Conservation (phyloP, 2,888 invertebrate genomes). For the Meta bourneti region DNA sequence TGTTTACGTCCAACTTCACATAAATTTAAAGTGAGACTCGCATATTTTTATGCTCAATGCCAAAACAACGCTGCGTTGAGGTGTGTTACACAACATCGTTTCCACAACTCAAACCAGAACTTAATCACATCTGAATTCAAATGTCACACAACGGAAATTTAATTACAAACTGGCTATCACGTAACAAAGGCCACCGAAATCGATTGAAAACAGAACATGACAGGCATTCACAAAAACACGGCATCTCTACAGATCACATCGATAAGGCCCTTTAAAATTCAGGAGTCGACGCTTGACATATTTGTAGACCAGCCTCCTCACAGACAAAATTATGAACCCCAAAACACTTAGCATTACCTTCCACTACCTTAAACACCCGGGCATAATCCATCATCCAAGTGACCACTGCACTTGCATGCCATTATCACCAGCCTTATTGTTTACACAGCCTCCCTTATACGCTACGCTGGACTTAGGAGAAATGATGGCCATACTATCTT, state of each 20-base stretch:
- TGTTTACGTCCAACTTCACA: too few species aligned
- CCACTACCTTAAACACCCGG: background rate
- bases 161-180: too few species aligned
- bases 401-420: conserved; percentile 17
- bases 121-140: too few species aligned
- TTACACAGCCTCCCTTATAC: conserved; percentile 1
- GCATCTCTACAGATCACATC: background rate
- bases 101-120: too few species aligned
- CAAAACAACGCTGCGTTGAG: too few species aligned
- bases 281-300: background rate
- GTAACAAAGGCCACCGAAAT: background rate
- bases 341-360: background rate
- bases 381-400: conserved; percentile 45
- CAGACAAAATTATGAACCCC: background rate
- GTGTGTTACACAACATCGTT: too few species aligned
- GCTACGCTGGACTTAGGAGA: conserved; percentile 14
- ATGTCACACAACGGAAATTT: too few species aligned
- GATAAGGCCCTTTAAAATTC: background rate
- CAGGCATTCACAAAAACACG: background rate
- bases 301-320: background rate
- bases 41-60: too few species aligned
- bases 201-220: background rate
- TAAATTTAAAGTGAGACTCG: too few species aligned
- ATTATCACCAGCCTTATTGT: conserved; percentile 23
- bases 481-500: conserved; percentile 3